Percentiles rank a stretch among this genome's conserved stretches.
These are phyloP conservation scores for Rhyacophila brunnea DNA, from an alignment of 1,140 invertebrate species.

Conservation along the genomic window DNA sequence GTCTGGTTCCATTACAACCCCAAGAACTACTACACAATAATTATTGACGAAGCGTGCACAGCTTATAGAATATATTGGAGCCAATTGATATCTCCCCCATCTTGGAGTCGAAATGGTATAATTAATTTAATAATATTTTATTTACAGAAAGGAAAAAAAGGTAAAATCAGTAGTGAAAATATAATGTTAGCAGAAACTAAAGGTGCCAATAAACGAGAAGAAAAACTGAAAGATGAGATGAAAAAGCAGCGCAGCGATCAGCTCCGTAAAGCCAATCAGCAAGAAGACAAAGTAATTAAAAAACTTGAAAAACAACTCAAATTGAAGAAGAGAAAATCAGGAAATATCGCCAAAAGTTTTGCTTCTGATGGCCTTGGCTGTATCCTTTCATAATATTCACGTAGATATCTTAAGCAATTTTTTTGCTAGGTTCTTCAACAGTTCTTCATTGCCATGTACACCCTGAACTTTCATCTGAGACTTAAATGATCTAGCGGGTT, in stretches of 20 bases:
- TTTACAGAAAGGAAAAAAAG: background rate
- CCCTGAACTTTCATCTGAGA: too few species aligned
- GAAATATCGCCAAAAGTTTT: constrained; percentile 76
- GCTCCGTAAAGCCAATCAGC: constrained; percentile 67
- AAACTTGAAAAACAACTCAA: constrained; percentile 82
- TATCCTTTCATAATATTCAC: constrained; percentile 61
- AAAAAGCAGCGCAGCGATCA: constrained; percentile 61
- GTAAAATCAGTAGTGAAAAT: background rate
- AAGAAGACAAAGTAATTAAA: constrained; percentile 79
- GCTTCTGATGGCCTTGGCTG: constrained; percentile 82
- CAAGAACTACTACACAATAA: too few species aligned
- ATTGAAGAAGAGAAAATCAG: constrained; percentile 74
- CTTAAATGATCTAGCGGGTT: too few species aligned
- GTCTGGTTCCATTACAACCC: too few species aligned
- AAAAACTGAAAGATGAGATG: constrained; percentile 55
- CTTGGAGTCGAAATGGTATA: too few species aligned
- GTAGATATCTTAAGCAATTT: too few species aligned
- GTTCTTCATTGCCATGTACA: too few species aligned
- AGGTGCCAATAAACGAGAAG: constrained; percentile 47
- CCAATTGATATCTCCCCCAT: too few species aligned
- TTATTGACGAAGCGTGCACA: too few species aligned
- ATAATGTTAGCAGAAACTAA: constrained; percentile 40
- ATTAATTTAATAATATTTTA: constrained; percentile 2
- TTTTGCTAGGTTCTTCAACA: too few species aligned
- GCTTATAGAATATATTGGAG: too few species aligned